These are phyloP conservation scores for Deroplatys truncata DNA, from an alignment of 2,888 invertebrate species.

Conservation along the genomic window DNA sequence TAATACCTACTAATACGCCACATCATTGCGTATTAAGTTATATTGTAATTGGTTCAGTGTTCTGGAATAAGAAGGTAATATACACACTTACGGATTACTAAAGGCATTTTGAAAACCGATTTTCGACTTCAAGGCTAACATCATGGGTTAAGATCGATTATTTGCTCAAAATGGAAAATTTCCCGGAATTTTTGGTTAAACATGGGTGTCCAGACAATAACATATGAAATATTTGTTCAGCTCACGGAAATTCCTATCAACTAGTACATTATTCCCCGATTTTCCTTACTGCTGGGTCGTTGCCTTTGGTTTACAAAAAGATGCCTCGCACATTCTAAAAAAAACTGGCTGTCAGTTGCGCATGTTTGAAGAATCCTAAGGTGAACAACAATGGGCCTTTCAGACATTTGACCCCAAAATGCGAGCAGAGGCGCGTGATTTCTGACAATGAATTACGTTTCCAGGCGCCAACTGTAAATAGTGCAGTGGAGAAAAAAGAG, in stretches of 20 bases:
- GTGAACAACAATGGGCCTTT: not conserved
- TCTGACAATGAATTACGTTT: not conserved
- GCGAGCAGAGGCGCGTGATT: not conserved
- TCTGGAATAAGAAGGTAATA: too few species aligned
- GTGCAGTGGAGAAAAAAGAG: not conserved
- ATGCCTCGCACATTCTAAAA: not conserved
- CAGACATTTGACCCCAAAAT: not conserved
- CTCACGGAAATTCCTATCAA: not conserved
- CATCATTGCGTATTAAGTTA: too few species aligned
- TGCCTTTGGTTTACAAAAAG: not conserved
- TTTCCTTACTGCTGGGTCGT: not conserved
- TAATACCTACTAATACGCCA: too few species aligned
- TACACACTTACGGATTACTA: too few species aligned
- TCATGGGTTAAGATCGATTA: too few species aligned
- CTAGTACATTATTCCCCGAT: not conserved
- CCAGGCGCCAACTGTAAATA: not conserved
- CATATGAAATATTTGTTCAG: too few species aligned
- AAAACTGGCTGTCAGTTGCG: not conserved
- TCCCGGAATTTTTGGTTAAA: too few species aligned
- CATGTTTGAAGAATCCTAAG: not conserved
- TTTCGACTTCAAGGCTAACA: too few species aligned
- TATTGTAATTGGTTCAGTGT: too few species aligned
- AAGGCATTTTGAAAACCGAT: too few species aligned
- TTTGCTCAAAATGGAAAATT: too few species aligned
- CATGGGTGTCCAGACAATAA: too few species aligned